Evolutionary conservation across 2,113 vertebrate genomes (phyloP), one percentile per base, ranked within the genome.

Genomic region (Pteronura brasiliensis): DNA sequence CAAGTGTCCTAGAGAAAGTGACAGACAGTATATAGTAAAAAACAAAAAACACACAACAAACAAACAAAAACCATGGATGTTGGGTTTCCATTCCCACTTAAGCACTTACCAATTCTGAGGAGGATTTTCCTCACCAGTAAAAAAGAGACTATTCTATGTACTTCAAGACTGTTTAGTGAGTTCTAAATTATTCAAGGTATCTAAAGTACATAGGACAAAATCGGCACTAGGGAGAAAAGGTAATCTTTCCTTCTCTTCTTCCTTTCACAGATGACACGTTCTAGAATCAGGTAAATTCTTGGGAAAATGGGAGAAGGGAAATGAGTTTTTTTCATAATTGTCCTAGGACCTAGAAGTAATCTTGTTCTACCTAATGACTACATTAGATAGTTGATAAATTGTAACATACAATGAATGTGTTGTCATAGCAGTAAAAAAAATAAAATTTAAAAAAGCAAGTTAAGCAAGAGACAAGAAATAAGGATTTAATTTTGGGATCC

Each of bases 391-490:
- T 57, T 95, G 77, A 88, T 94, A 94, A 97, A 96, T 79, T 88
- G 77, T 93, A 92, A 88, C 14, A 93, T 59, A 74, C 18, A 55
- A 67, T 77, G 36, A 97, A 63, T 91, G 86, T 57, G 34, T 95
- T 97, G 85, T 88, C 88, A 91, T n/a, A 79, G 63, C 25, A 77
- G 34, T 34, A 49, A 79, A 39, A 39, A 77, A 61, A 61, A 77
- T 29, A 76, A 29, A 76, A 47, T 76, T 76, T 25, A 44, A 88
- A 88, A 57, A 89, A 55, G n/a, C 23, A 95, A 95, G 36, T 84
- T 94, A 90, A 95, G 96, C 92, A 96, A 44, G 52, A 95, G 57
- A 94, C 39, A 92, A 63, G 52, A 97, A 92, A 82, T 85, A 86
- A 88, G 57, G 44, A 93, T 96, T 94, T 88, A 96, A 96, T 88